Base-by-base conservation (phyloP, 1,140 invertebrate species). In the Danaus melanippus region DNA sequence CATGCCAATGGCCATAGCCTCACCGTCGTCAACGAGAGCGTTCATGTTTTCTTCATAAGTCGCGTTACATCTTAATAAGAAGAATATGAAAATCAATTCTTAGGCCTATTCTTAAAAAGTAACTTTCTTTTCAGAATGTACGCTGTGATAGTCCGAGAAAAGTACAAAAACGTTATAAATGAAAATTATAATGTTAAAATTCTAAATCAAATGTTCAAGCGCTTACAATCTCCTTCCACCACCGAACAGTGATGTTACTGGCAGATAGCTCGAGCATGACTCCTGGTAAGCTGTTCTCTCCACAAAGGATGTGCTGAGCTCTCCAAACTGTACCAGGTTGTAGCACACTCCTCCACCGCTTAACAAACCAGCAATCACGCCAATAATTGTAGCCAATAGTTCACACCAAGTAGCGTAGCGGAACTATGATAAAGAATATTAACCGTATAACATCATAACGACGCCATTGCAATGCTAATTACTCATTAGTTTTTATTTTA, bases 291-390 rank as follows among this genome's bases (percentile, higher is more conserved):
- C 66, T 5, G 88, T 88, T 8, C 89, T 72, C 58, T 90, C 90
- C 10, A 92, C 90, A 57, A 93, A 76, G 46, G 92, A 80, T 0
- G 91, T 90, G 9, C 92, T 92, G 48, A 94, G 89, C 61, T 90
- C 89, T 15, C 93, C 93, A 74, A 93, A 93, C 40, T 93, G 88
- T 12, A 93, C 88, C 46, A 93, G 89, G 50, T 93, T 90, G 54
- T 91, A 82, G 9, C 92, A 92, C 46, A 93, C 71, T 1, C 83
- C 86, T 21, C 76, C 79, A 7, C 82, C 84, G 40, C 80, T 81
- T 5, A 80, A 52, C n/a, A 87, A 43, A 1, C 84, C 84, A 42
- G 81, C 64, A 0, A 87, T 7, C 9, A 87, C 53, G 7, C 85
- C 86, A 1, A 78, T 11, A 12, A 79, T 63, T 2, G 81, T 85